phyloP scores from a whole-genome alignment of 2,113 vertebrate genomes.

The Heptranchias perlo region DNA sequence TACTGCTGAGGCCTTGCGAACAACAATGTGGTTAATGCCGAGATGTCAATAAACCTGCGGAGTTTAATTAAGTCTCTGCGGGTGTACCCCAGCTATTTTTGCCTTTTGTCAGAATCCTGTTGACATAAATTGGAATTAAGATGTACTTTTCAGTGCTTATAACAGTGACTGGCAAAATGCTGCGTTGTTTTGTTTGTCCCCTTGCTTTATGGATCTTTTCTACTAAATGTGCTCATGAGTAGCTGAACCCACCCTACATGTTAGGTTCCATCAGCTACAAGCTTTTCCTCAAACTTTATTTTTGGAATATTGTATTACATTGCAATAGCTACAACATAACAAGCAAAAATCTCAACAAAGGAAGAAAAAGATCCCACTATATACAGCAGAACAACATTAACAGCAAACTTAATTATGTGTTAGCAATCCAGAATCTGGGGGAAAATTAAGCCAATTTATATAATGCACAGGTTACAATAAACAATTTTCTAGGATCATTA shows the following conservation, averaged over 20 bases:
- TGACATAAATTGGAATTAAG: constrained; percentile 4
- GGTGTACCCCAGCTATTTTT: background rate
- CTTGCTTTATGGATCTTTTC: background rate
- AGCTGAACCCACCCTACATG: background rate
- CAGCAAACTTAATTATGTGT: background rate
- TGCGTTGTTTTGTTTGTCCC: background rate
- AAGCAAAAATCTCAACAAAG: background rate
- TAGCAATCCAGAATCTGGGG: background rate
- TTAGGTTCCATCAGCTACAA: background rate
- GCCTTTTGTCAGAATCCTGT: constrained; percentile 11
- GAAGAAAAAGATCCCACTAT: background rate
- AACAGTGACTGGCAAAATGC: background rate
- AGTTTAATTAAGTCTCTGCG: constrained; percentile 10
- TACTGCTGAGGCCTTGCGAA: background rate
- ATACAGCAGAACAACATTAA: background rate
- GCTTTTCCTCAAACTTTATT: background rate
- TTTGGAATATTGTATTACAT: background rate
- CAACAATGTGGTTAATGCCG: background rate
- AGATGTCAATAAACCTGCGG: background rate
- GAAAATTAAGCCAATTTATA: background rate
- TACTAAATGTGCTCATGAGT: background rate
- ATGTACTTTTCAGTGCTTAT: constrained; percentile 23
- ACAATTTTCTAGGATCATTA: background rate
- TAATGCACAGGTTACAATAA: background rate
- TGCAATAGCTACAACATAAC: background rate